Evolutionary conservation across 2,113 vertebrate species (phyloP), one percentile per base, ranked within the genome.

Genomic region (Sula dactylatra): DNA sequence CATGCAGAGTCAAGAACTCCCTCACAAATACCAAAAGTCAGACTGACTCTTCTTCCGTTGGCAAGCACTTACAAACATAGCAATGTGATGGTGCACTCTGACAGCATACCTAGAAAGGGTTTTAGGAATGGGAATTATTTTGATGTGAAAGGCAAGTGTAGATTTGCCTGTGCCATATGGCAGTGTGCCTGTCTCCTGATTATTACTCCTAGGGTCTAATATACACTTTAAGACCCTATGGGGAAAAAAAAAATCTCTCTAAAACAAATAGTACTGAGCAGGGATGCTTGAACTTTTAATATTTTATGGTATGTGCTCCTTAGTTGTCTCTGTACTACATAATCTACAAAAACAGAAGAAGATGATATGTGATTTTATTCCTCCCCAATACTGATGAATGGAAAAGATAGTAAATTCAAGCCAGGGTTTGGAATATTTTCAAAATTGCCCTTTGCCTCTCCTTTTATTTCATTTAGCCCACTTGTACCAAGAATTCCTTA

Each of bases 21-120:
- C 95, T 77, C 86, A 85, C 58, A 94, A 91, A 97, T 84, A 95
- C 83, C 90, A 82, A 18, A 67, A 83, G 32, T 64, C 65, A 91
- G 76, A 59, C 72, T 62, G 84, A 92, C 19, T 19, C 32, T 66
- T 86, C 83, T 58, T 90, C 59, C 36, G 44, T 6, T 93, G 86
- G 69, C 77, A 89, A 73, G 49, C 42, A 55, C 85, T 81, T 29
- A 55, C 6, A 82, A 92, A 88, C 70, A 49, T 3, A 87, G 65
- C 72, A 86, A 11, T 52, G 52, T n/a, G 92, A 64, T 4, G 8
- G 14, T 61, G 61, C 70, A 47, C 18, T 16, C 0, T 32, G 72
- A 88, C 24, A 66, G 69, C 4, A 0, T 26, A 50, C 65, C 70
- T 58, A 89, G 78, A 67, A 69, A 73, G 40, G 21, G 58, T 6